Evolutionary conservation across 2,113 vertebrate genomes (phyloP), one percentile per base, ranked within the genome.

Genomic region (Epinephelus lanceolatus): DNA sequence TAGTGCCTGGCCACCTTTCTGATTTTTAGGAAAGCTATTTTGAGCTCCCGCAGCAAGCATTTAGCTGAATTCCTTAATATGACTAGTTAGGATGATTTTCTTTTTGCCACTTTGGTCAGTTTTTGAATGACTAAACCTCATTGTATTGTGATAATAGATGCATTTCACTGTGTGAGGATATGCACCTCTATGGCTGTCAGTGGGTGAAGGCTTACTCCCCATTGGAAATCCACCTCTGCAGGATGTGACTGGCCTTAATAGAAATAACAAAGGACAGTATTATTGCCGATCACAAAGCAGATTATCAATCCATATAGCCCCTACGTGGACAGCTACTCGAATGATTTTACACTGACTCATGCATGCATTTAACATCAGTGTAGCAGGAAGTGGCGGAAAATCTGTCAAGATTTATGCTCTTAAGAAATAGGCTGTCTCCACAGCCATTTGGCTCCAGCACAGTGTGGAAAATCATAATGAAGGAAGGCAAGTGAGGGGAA

Each of bases 401-500:
- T 88, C 71, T 76, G 81, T 85, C 71, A 52, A 19, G 80, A 85
- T 91, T 78, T 83, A 67, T 77, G 75, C 86, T 74, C 71, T 63
- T 70, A 61, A 71, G 75, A 69, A 89, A 73, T 49, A 49, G 68
- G 75, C 73, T 67, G 69, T 87, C 78, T 88, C 90, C 86, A 85
- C 88, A 88, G 91, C 87, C 81, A 84, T 95, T 93, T 94, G 78
- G 87, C 87, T 93, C 90, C 91, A 93, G 91, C 92, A 86, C 71
- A 78, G 90, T 86, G 89, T 86, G 82, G 78, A 91, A 89, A 92
- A 82, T 82, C 5, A 1, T 87, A 90, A 93, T 91, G 88, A 92
- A 91, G 76, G 91, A 78, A 83, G 86, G 84, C 85, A 89, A 83
- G 92, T 69, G 63, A 63, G 67, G 80, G 55, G 70, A 17, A 71